phyloP scores from a whole-genome alignment of 2,888 invertebrate species.

The Cylloceria caligata region DNA sequence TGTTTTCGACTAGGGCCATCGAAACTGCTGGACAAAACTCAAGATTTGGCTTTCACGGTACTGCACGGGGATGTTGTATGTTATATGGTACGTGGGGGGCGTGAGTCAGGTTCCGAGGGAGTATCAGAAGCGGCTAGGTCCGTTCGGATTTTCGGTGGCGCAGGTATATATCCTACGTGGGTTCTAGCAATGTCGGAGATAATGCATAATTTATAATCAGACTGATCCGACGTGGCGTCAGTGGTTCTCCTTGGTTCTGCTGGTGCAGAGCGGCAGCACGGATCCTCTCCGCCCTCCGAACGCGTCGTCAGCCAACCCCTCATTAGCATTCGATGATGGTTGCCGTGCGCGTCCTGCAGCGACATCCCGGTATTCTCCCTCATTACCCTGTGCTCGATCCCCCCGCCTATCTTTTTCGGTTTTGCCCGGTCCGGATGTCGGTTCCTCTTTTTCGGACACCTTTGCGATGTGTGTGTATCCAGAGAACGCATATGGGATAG shows the following conservation, averaged over 20 bases:
- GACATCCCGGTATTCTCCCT: constrained; percentile 80
- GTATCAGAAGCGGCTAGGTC: constrained; percentile 52
- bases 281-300: constrained; percentile 70
- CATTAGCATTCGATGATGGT: constrained; percentile 85
- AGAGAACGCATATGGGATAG: constrained; percentile 32
- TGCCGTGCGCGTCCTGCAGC: constrained; percentile 82
- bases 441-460: constrained; percentile 48
- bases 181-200: constrained; percentile 70
- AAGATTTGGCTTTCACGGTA: constrained; percentile 14
- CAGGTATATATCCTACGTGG: constrained; percentile 43
- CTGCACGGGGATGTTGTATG: constrained; percentile 41
- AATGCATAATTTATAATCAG: constrained; percentile 85
- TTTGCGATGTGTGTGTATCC: constrained; percentile 46
- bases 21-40: constrained; percentile 53
- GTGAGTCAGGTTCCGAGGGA: constrained; percentile 33
- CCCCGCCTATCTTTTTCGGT: constrained; percentile 32
- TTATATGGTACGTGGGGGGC: constrained; percentile 44
- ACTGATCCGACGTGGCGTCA: constrained; percentile 78
- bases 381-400: constrained; percentile 66
- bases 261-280: constrained; percentile 67
- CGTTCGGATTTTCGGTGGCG: constrained; percentile 66
- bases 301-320: constrained; percentile 81
- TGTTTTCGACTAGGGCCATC: constrained; percentile 70
- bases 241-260: constrained; percentile 64
- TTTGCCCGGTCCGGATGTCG: constrained; percentile 31